These are phyloP conservation scores for Teleogryllus occipitalis DNA, from an alignment of 1,140 invertebrate genomes.

Conservation along the genomic window DNA sequence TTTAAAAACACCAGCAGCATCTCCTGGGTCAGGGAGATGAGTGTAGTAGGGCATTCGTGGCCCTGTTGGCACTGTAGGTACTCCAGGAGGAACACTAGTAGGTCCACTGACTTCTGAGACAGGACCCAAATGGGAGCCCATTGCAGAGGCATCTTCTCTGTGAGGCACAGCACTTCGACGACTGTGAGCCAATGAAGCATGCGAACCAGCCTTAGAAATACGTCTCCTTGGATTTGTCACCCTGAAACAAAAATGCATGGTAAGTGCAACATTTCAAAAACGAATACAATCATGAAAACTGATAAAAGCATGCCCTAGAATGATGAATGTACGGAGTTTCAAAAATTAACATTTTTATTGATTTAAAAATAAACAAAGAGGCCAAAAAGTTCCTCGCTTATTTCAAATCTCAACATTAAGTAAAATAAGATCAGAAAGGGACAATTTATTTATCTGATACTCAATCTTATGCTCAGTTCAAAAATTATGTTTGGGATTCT, in stretches of 20 bases:
- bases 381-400: too few species aligned
- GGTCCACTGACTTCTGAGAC: conserved; percentile 2
- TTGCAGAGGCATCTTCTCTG: not conserved
- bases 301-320: not conserved
- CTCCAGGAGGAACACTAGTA: not conserved
- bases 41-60: conserved; percentile 2
- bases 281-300: not conserved
- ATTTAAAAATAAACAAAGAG: too few species aligned
- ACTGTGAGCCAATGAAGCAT: conserved; percentile 12
- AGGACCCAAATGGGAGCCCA: conserved; percentile 9
- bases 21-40: conserved; percentile 10
- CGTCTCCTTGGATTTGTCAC: not conserved
- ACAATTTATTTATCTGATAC: too few species aligned
- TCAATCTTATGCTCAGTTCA: too few species aligned
- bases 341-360: too few species aligned
- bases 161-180: conserved; percentile 10
- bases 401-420: too few species aligned
- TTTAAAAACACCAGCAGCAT: conserved; percentile 12
- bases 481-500: too few species aligned
- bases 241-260: not conserved
- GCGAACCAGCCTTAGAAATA: conserved; percentile 20
- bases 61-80: conserved; percentile 3
- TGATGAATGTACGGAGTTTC: too few species aligned
- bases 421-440: too few species aligned
- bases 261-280: not conserved